Conservation (phyloP, 2,797 vertebrate genomes). For the Lagodon rhomboides region DNA sequence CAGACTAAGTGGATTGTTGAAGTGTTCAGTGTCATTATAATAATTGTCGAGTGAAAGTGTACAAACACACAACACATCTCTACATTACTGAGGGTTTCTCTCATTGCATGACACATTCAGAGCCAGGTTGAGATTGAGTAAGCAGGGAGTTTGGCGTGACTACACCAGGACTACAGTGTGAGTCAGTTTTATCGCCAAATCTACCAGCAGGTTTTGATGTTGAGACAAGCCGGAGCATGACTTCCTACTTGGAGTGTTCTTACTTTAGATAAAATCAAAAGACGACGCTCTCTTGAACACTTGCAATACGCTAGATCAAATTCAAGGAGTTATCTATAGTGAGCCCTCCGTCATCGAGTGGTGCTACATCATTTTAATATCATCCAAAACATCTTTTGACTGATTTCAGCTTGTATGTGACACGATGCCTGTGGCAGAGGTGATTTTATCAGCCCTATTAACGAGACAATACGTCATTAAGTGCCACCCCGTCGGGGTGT, state of each 20-base stretch:
- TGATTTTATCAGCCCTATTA: background rate
- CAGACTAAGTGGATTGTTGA: background rate
- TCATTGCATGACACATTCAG: background rate
- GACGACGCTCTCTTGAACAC: rapidly evolving
- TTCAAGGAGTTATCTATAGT: background rate
- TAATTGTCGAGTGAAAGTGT: no score
- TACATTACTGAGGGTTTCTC: background rate
- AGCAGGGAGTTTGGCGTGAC: background rate
- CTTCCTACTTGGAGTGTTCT: background rate
- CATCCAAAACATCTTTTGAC: background rate
- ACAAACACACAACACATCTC: background rate
- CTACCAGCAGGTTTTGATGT: constrained; percentile 2
- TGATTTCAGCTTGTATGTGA: background rate
- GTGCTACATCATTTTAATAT: background rate
- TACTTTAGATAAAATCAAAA: constrained; percentile 1
- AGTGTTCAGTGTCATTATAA: no score
- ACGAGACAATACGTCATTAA: background rate
- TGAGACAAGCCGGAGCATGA: constrained; percentile 34
- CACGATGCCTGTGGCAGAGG: background rate
- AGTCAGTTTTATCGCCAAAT: constrained; percentile 35
- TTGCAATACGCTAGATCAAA: background rate
- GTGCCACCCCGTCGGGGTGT: background rate
- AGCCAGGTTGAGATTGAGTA: constrained; percentile 12
- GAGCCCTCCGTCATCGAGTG: no score
- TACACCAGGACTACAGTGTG: background rate